Base-by-base conservation (phyloP, 2,888 invertebrate species). In the Nycteola revayana region DNA sequence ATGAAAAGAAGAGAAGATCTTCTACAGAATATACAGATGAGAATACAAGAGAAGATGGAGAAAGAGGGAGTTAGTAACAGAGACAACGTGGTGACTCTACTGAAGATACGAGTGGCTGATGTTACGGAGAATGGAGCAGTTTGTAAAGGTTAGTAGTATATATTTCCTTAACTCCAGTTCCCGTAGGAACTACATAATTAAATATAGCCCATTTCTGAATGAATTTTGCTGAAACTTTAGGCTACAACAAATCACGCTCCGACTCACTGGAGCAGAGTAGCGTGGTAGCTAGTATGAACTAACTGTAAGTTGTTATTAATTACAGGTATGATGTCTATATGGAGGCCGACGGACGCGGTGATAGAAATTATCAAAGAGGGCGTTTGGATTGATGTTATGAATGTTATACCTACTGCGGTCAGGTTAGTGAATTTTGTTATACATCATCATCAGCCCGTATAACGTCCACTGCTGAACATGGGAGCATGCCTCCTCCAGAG, bases 321-420 rank as follows among this genome's bases (percentile, higher is more conserved):
- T 71, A 1, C 35, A 86, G 87, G 75, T 0, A 65, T 79, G 60
- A 72, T 95, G 49, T 92, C 93, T 4, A 83, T 95, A 39, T 96
- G 95, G 95, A 90, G 91, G 31, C 93, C 94, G 0, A 86, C 84
- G 8, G 93, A 93, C 10, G 91, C 91, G 1, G 75, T 93, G 8
- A 47, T 84, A 7, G 83, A 90, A 9, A 63, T 91, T 3, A 71
- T 94, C 0, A 90, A 82, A 50, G 95, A 95, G 79, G 92, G 92
- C 3, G 67, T 66, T 11, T 82, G 89, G 64, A 76, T 94, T 34
- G 90, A 90, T 20, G 75, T 94, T 0, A 90, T 89, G 56, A 92
- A 92, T 62, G 76, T 92, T 0, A 70, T 84, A 0, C 89, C 91
- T 3, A 84, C 90, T 27, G 89, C 86, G 59, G 60, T 90, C 0